Conservation (phyloP, 2,113 vertebrate species). For the Crotalus viridis region DNA sequence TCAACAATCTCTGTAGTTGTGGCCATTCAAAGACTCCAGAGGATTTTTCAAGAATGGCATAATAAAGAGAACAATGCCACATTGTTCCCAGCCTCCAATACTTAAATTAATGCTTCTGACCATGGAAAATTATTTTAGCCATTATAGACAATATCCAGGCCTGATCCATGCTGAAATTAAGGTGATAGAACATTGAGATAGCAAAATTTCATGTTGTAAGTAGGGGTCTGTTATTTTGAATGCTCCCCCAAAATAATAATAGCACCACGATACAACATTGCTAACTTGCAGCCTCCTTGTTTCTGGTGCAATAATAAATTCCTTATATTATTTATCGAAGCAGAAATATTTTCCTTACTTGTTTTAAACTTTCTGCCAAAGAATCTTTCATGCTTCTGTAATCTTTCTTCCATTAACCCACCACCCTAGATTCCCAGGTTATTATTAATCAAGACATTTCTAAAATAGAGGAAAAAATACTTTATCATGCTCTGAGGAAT, state of each 20-base stretch:
- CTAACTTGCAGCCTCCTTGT: background rate
- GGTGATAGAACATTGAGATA: background rate
- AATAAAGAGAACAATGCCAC: background rate
- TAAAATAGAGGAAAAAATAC: conserved; percentile 50
- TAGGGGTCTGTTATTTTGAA: background rate
- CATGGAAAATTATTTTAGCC: background rate
- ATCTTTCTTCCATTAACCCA: background rate
- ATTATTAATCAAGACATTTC: background rate
- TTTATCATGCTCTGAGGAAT: conserved; percentile 73
- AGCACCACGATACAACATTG: background rate
- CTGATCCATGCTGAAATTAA: background rate
- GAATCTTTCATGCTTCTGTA: background rate
- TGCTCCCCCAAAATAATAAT: background rate
- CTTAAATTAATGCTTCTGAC: background rate
- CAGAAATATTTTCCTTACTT: background rate
- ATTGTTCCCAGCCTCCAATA: background rate
- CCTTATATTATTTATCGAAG: background rate
- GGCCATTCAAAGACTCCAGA: background rate
- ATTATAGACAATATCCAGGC: background rate
- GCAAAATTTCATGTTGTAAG: background rate
- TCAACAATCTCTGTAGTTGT: background rate
- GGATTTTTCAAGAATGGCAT: background rate
- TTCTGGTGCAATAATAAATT: background rate
- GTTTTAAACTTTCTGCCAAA: background rate
- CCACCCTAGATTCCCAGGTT: background rate